Evolutionary conservation across 2,113 vertebrate species (phyloP), one percentile per base, ranked within the genome.

Genomic region (Cyprinodon brontotheroides): DNA sequence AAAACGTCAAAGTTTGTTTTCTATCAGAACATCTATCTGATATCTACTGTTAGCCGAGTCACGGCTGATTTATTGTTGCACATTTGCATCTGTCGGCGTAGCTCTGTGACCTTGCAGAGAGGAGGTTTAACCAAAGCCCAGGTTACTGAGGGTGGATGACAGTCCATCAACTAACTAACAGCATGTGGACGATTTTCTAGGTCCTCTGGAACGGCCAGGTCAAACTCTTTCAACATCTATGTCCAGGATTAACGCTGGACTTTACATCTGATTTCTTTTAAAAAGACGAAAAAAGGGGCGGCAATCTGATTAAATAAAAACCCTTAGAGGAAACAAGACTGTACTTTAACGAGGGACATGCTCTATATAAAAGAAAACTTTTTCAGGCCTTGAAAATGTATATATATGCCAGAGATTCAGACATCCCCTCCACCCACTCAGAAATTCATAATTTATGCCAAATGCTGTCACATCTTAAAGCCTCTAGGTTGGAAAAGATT

Each of bases 31-130:
- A 45, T 50, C 29, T 11, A 48, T 72, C 70, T 3, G 15, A 11
- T n/a, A 40, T 6, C 70, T 50, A n/a, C 22, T 12, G 8, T 48
- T 43, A 62, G 29, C 29, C 50, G 41, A 40, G 36, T 72, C 36
- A 2, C 3, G 22, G 43, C 10, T 53, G 37, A 64, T 72, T 72
- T 64, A 63, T 64, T 43, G 61, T 64, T 12, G 47, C 20, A 15
- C 47, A 64, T 53, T 41, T 73, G 45, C n/a, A 43, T 70, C 57
- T 15, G 68, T 43, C 29, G 8, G 36, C 12, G 50, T 1, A 20
- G 69, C 40, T 73, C 71, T 53, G 43, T 47, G 61, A 65, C 61
- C 71, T 64, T 63, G 43, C 6, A 8, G 17, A 39, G 61, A 29
- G 17, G 13, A 45, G 53, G 39, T 69, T 69, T 38, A 20, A 15